A percentile compares a stretch with the other conserved stretches of the same genome.
Conservation (phyloP, 2,113 vertebrate species). For the Gulo gulo region DNA sequence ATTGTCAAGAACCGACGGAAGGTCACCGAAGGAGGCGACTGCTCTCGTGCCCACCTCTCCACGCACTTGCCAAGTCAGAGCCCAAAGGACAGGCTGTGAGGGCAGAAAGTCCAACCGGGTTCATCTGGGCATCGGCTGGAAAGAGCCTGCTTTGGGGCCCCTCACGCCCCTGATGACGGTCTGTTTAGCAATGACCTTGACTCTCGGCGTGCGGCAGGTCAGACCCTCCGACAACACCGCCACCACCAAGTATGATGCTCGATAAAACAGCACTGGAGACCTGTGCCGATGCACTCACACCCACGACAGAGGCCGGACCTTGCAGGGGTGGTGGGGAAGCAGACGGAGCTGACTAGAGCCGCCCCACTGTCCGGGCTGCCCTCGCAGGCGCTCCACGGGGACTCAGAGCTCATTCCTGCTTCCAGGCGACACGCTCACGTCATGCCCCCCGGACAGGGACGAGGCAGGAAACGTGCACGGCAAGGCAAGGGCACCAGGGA, state of each 20-base stretch:
- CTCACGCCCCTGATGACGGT: rapidly evolving
- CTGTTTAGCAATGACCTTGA: background rate
- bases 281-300: too few species aligned
- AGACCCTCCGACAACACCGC: background rate
- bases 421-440: too few species aligned
- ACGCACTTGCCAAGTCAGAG: background rate
- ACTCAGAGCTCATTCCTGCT: too few species aligned
- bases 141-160: background rate
- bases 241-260: background rate
- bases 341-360: too few species aligned
- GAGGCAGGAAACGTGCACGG: background rate
- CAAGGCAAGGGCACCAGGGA: background rate
- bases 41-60: background rate
- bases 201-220: background rate
- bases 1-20: background rate
- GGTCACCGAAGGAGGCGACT: background rate
- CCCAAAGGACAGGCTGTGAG: background rate
- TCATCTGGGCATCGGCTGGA: background rate
- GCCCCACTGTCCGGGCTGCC: rapidly evolving
- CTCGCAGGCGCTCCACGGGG: too few species aligned
- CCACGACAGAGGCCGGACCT: background rate
- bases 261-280: background rate
- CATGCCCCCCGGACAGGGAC: background rate
- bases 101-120: too few species aligned
- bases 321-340: background rate